Evolutionary conservation across 2,113 vertebrate species (phyloP).

Genomic region (Isurus oxyrinchus): DNA sequence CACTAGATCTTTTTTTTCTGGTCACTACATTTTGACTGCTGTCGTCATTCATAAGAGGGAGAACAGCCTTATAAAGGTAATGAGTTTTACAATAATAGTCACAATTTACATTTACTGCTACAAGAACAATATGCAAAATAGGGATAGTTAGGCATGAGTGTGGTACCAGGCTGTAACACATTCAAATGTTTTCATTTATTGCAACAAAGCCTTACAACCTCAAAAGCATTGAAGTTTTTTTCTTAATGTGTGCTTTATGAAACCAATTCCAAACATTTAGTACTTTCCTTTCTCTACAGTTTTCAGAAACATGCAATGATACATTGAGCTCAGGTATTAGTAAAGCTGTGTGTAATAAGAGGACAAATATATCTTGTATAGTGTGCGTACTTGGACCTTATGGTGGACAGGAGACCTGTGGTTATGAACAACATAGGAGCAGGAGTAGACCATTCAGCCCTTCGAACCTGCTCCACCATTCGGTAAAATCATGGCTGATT

Average conservation of each 20-base stretch:
- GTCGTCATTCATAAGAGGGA: background rate
- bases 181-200: background rate
- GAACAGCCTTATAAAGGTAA: background rate
- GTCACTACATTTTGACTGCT: background rate
- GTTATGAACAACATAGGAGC: too few relatives aligned
- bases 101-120: background rate
- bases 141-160: background rate
- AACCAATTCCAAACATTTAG: background rate
- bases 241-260: background rate
- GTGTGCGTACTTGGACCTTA: background rate
- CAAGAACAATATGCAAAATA: background rate
- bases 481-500: too few relatives aligned
- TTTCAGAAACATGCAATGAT: background rate
- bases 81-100: background rate
- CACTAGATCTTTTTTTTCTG: background rate
- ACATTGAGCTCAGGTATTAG: background rate
- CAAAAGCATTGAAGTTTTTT: background rate
- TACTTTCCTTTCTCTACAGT: background rate
- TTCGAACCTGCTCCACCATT: too few relatives aligned
- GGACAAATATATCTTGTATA: background rate
- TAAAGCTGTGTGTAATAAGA: background rate
- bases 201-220: background rate
- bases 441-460: too few relatives aligned
- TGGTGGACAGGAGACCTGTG: background rate
- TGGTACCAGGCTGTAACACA: background rate